phyloP scores from a whole-genome alignment of 1,140 invertebrate genomes.

The Saccostrea echinata region DNA sequence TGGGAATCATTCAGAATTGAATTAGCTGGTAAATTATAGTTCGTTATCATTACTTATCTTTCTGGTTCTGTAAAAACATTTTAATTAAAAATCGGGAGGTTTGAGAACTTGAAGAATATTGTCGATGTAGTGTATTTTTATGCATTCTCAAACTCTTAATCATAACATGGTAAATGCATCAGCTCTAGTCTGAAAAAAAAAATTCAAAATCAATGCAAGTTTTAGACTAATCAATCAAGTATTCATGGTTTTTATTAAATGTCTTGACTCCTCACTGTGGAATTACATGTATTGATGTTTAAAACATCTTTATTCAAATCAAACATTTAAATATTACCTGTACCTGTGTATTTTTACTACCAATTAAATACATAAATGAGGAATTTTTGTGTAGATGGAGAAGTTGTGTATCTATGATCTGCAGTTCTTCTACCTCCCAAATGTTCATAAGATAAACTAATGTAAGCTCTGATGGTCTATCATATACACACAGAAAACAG shows the following conservation, averaged over 20 bases:
- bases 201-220: neutral
- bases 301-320: neutral
- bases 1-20: neutral
- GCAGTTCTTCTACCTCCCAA: neutral
- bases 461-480: neutral
- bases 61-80: constrained; percentile 17
- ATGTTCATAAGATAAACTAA: neutral
- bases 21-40: neutral
- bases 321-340: no score
- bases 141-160: neutral
- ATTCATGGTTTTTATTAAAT: neutral
- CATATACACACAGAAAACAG: neutral
- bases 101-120: neutral
- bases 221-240: neutral
- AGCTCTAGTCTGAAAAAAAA: neutral
- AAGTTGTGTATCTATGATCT: neutral
- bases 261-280: neutral
- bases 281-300: neutral
- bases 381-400: neutral
- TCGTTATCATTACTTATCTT: constrained; percentile 21
- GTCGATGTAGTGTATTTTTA: neutral
- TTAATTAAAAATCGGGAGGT: neutral
- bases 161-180: neutral
- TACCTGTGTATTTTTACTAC: no score
- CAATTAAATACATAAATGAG: no score